Base-by-base conservation (phyloP, 2,113 vertebrate species). In the Corapipo altera region DNA sequence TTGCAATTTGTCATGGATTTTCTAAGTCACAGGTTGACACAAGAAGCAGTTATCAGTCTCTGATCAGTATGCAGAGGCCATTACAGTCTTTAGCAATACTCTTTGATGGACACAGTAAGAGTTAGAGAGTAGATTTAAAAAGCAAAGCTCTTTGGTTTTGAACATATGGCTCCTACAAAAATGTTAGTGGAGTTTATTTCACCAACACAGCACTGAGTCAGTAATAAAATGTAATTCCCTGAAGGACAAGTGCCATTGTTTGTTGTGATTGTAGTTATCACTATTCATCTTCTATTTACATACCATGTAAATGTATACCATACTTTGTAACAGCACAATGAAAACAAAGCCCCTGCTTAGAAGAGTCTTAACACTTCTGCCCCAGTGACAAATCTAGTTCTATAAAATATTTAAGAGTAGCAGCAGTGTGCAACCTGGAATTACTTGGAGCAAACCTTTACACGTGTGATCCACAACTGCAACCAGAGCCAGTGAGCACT, bases 281-380 rank as follows among this genome's bases (percentile, higher is more conserved):
- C 65, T 76, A 76, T 76, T 89, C 33, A 43, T 96, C 62, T 85
- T 91, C 82, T 89, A 92, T 91, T 87, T 94, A 87, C 70, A 91
- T 69, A 80, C 79, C 76, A 81, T n/a, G 73, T 84, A 91, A 96
- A 91, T 27, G 15, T 88, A 92, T 43, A 94, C 41, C 11, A 19
- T 54, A 59, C 41, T 87, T 91, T 77, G 35, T 73, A 91, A 76
- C 32, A 89, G 76, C 39, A 89, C 23, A 72, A 22, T 0, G 3
- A 92, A 96, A 96, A 72, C 83, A 96, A 92, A 93, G 58, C 11
- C 69, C 26, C 26, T 84, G 59, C 73, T 76, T 73, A 73, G 64
- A 87, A 70, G 26, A 80, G 20, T 64, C 89, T 87, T 81, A 93
- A 86, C 49, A 69, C 69, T 87, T 92, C 52, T 74, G 59, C 28